These are phyloP conservation scores for Phasia obesa DNA, from an alignment of 2,888 invertebrate genomes.

Conservation along the genomic window DNA sequence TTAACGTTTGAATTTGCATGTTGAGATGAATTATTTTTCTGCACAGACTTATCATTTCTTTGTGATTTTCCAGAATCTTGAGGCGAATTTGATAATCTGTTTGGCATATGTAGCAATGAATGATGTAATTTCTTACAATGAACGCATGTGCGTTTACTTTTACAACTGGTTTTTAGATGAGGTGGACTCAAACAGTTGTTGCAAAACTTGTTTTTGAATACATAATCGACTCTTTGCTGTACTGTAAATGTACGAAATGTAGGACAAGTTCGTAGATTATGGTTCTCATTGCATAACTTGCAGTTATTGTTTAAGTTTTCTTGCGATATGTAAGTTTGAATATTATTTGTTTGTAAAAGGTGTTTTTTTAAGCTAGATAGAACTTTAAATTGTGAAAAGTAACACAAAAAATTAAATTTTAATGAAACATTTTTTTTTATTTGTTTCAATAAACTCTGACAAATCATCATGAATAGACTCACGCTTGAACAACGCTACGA, in stretches of 20 bases:
- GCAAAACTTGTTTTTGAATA: constrained; percentile 3
- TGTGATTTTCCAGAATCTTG: constrained; percentile 6
- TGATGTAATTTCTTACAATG: not conserved
- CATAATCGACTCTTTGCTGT: constrained; percentile 7
- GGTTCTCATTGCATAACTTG: constrained; percentile 3
- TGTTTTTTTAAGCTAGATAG: no score
- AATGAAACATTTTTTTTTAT: no score
- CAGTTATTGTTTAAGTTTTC: not conserved
- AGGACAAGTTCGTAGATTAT: not conserved
- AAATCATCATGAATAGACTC: no score
- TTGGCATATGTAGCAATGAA: not conserved
- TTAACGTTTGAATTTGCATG: not conserved
- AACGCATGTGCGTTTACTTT: constrained; percentile 6
- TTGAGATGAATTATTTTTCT: no score
- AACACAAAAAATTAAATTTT: no score
- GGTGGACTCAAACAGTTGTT: not conserved
- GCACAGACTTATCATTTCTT: not conserved
- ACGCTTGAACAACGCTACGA: no score
- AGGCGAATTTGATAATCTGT: not conserved
- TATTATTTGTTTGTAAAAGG: not conserved
- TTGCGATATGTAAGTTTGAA: not conserved
- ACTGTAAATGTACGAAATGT: constrained; percentile 6
- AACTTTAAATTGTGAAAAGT: no score
- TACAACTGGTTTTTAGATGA: not conserved
- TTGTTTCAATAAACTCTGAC: no score